phyloP scores from a whole-genome alignment of 2,888 invertebrate genomes.

The Cylindroiulus punctatus region DNA sequence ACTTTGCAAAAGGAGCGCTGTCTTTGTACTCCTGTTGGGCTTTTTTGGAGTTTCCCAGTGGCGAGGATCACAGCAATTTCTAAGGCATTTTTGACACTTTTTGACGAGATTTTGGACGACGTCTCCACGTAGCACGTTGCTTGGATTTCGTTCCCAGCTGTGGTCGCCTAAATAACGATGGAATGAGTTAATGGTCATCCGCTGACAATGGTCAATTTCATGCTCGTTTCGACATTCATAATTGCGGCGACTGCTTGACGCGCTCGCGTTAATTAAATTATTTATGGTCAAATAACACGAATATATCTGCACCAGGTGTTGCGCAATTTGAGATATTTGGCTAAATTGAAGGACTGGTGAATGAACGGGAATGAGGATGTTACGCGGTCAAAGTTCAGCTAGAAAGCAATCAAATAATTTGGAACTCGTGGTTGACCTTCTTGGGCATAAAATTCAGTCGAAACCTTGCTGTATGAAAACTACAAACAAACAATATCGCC shows the following conservation, averaged over 20 bases:
- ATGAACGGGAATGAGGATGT: no score
- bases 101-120: constrained; percentile 72
- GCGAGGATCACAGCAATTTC: constrained; percentile 74
- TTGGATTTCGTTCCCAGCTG: constrained; percentile 73
- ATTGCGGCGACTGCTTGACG: background rate
- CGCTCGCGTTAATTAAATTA: background rate
- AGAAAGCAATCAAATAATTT: background rate
- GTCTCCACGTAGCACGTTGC: constrained; percentile 76
- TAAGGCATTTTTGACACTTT: constrained; percentile 74
- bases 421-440: no score
- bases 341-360: background rate
- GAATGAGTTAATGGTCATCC: background rate
- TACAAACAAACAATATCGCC: no score
- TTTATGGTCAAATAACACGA: background rate
- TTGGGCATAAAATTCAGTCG: no score
- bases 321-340: background rate
- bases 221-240: background rate
- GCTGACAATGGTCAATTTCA: background rate
- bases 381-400: no score
- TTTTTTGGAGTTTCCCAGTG: constrained; percentile 71
- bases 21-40: constrained; percentile 63
- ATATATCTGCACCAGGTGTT: background rate
- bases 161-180: constrained; percentile 69
- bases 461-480: no score
- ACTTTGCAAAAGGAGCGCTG: constrained; percentile 60